These are phyloP conservation scores for Anisognathus igniventris DNA, from an alignment of 2,797 vertebrate species.

Conservation along the genomic window DNA sequence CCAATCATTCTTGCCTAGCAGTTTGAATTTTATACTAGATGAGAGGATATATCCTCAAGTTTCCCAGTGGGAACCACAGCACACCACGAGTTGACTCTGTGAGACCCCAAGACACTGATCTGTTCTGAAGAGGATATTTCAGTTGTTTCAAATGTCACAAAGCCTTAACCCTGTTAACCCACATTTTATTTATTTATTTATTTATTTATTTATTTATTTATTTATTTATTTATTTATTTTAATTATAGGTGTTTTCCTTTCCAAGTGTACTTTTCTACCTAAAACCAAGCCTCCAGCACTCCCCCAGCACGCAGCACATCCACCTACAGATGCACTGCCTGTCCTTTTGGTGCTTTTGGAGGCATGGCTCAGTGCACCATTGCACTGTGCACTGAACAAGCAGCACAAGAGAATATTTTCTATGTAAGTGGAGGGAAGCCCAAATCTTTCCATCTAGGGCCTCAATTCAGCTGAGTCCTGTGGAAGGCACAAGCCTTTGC, in stretches of 20 bases:
- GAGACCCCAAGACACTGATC: neutral
- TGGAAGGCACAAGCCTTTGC: neutral
- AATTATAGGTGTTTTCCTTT: neutral
- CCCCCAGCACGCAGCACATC: accelerated
- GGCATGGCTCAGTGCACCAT: neutral
- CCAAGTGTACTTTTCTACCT: neutral
- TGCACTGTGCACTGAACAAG: neutral
- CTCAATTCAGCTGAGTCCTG: neutral
- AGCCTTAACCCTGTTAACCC: neutral
- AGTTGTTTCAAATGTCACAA: neutral
- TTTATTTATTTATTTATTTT: neutral
- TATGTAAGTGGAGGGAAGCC: neutral
- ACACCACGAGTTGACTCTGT: neutral
- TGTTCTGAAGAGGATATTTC: neutral
- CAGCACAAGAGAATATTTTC: neutral
- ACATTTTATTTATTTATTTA: neutral
- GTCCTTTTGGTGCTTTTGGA: neutral
- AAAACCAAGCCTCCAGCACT: neutral
- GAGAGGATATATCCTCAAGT: neutral
- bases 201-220: neutral
- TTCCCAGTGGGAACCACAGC: neutral
- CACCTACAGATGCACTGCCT: neutral
- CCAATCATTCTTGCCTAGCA: neutral
- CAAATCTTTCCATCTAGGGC: neutral
- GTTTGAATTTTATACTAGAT: neutral